Percentiles rank a stretch among this genome's conserved stretches.
Evolutionary conservation across 2,113 vertebrate genomes (phyloP).

Genomic region (Scartelaos histophorus): DNA sequence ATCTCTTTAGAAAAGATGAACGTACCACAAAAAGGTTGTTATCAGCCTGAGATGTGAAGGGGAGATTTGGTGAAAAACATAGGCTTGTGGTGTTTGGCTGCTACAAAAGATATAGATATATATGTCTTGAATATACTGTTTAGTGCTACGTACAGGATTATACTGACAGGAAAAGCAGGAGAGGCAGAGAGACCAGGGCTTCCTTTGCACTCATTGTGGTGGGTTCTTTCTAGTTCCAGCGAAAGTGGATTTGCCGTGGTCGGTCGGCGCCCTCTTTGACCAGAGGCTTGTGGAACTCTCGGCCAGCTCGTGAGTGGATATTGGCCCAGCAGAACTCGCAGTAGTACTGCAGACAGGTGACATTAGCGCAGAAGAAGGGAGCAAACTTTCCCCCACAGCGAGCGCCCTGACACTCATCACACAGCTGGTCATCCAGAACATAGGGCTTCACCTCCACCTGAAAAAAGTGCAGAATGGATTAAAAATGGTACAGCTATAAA

Average conservation of each 20-base stretch:
- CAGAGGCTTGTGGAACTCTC: slow-evolving; percentile 99
- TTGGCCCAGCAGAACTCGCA: slow-evolving; percentile 99
- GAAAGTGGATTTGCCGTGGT: slow-evolving; percentile 97
- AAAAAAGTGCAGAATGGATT: not conserved
- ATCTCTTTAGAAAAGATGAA: slow-evolving; percentile 90
- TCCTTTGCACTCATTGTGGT: slow-evolving; percentile 66
- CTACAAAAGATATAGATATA: slow-evolving; percentile 93
- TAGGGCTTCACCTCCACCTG: slow-evolving; percentile 99
- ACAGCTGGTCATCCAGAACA: slow-evolving; percentile 97
- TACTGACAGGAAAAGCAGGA: slow-evolving; percentile 84
- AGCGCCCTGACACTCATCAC: slow-evolving; percentile 96
- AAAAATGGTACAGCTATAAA: too few species aligned
- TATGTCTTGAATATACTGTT: slow-evolving; percentile 70
- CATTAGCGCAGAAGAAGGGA: slow-evolving; percentile 97
- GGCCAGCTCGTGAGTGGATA: slow-evolving; percentile 96
- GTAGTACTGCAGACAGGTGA: slow-evolving; percentile 99
- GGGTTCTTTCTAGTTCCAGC: slow-evolving; percentile 86
- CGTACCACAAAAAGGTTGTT: slow-evolving; percentile 96
- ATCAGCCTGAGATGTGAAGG: slow-evolving; percentile 96
- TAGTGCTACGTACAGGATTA: slow-evolving; percentile 79
- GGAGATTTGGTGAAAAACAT: slow-evolving; percentile 95
- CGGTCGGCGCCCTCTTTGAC: slow-evolving; percentile 98
- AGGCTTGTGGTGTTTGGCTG: slow-evolving; percentile 98
- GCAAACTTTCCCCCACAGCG: slow-evolving; percentile 96
- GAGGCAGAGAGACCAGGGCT: slow-evolving; percentile 84